Percentiles rank a stretch among this genome's conserved stretches.
Conservation (phyloP, 2,797 vertebrate species). For the Glossophaga mutica region DNA sequence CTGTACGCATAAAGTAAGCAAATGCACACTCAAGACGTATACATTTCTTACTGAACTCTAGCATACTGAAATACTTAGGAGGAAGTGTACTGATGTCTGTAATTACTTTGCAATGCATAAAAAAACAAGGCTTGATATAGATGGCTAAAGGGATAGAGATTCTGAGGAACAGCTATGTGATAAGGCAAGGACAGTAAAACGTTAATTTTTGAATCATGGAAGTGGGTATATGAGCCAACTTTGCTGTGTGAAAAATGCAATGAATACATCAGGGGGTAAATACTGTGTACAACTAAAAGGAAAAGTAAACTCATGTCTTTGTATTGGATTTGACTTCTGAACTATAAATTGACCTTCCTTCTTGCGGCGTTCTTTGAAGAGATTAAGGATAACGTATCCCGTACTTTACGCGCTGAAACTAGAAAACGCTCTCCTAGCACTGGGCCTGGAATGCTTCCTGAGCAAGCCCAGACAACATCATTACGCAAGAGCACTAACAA, state of each 20-base stretch:
- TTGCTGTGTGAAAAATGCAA: neutral
- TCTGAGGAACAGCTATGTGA: neutral
- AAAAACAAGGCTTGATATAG: neutral
- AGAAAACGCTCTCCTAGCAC: neutral
- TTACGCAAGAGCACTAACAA: neutral
- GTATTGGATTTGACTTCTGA: neutral
- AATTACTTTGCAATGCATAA: conserved; percentile 24
- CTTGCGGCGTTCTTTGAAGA: conserved; percentile 5
- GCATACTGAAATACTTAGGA: neutral
- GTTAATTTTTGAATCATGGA: neutral
- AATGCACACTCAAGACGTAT: neutral
- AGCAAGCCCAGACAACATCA: conserved; percentile 47
- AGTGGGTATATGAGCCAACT: neutral
- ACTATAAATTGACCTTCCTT: conserved; percentile 10
- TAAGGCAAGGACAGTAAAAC: neutral
- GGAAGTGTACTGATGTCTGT: neutral
- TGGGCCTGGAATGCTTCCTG: neutral
- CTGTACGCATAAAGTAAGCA: neutral
- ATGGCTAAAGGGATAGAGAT: neutral
- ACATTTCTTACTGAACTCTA: conserved; percentile 2
- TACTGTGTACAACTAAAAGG: neutral
- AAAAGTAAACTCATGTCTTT: neutral
- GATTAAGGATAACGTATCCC: neutral
- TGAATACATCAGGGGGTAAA: neutral
- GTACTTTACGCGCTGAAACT: neutral